These are phyloP conservation scores for Cynoglossus semilaevis DNA, from an alignment of 2,113 vertebrate genomes.

Conservation along the genomic window DNA sequence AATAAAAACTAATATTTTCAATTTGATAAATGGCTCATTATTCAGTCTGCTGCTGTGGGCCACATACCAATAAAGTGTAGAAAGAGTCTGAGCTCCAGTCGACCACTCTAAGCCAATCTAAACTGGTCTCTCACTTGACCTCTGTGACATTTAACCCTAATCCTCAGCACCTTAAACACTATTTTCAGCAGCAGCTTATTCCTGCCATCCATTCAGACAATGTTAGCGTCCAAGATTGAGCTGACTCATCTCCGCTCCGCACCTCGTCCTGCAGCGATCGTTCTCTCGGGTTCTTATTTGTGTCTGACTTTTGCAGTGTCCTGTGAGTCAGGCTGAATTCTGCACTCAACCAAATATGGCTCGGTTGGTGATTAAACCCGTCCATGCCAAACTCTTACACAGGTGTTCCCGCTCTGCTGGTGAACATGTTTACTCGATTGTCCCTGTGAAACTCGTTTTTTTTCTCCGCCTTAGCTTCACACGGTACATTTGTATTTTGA, in stretches of 20 bases:
- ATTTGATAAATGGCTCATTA: too few relatives aligned
- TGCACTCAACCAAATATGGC: constrained; percentile 60
- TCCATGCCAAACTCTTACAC: constrained; percentile 56
- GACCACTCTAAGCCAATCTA: constrained; percentile 57
- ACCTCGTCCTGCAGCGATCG: constrained; percentile 31
- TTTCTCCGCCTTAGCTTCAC: constrained; percentile 50
- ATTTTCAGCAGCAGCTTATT: constrained; percentile 66
- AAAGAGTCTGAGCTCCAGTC: constrained; percentile 13
- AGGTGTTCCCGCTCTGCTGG: constrained; percentile 70
- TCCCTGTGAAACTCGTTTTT: constrained; percentile 64
- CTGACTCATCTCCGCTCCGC: constrained; percentile 44
- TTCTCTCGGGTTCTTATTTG: constrained; percentile 38
- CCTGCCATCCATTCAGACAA: constrained; percentile 44
- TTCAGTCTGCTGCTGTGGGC: too few relatives aligned
- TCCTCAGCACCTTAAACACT: constrained; percentile 66
- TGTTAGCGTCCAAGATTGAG: constrained; percentile 38
- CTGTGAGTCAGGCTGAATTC: constrained; percentile 49
- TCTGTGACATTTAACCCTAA: constrained; percentile 73
- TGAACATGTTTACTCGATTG: constrained; percentile 65
- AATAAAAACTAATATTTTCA: too few relatives aligned
- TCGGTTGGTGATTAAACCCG: constrained; percentile 22
- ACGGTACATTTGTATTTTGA: constrained; percentile 67
- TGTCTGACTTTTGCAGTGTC: constrained; percentile 54
- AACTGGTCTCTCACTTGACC: constrained; percentile 65
- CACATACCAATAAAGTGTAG: too few relatives aligned